These are phyloP conservation scores for Tetragnatha versicolor DNA, from an alignment of 1,140 invertebrate species.

Conservation along the genomic window DNA sequence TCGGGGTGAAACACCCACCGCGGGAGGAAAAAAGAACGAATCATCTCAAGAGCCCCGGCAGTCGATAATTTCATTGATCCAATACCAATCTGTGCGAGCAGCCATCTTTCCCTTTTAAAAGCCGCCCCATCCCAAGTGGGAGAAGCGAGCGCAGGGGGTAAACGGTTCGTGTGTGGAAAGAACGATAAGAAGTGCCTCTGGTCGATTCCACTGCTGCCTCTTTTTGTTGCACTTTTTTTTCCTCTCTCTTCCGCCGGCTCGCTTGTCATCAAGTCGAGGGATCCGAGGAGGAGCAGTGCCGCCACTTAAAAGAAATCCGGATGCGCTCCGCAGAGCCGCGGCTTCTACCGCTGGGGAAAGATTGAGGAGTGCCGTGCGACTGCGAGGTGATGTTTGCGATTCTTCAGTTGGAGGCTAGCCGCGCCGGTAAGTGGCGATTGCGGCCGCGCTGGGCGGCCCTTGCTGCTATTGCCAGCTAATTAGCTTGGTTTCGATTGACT, in stretches of 20 bases:
- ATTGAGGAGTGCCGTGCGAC: too few species aligned
- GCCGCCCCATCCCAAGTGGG: constrained; percentile 43
- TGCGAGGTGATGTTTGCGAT: too few species aligned
- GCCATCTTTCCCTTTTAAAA: constrained; percentile 53
- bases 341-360: neutral
- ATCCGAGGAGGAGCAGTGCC: neutral
- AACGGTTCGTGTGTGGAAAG: constrained; percentile 55
- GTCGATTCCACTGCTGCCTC: constrained; percentile 52
- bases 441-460: too few species aligned
- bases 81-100: constrained; percentile 50
- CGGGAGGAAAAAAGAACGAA: constrained; percentile 6
- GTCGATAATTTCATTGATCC: constrained; percentile 56
- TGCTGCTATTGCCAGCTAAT: too few species aligned
- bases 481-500: too few species aligned
- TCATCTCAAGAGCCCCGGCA: constrained; percentile 19
- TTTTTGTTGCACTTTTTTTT: constrained; percentile 43
- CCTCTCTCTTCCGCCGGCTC: constrained; percentile 6
- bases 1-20: constrained; percentile 24
- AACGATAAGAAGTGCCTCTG: constrained; percentile 55
- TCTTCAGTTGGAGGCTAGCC: too few species aligned
- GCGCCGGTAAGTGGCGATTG: too few species aligned
- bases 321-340: neutral
- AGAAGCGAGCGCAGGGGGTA: constrained; percentile 49
- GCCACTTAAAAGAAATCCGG: neutral
- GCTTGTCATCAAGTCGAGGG: constrained; percentile 48